Conservation (phyloP, 2,888 invertebrate species). For the Cataglyphis livida region DNA sequence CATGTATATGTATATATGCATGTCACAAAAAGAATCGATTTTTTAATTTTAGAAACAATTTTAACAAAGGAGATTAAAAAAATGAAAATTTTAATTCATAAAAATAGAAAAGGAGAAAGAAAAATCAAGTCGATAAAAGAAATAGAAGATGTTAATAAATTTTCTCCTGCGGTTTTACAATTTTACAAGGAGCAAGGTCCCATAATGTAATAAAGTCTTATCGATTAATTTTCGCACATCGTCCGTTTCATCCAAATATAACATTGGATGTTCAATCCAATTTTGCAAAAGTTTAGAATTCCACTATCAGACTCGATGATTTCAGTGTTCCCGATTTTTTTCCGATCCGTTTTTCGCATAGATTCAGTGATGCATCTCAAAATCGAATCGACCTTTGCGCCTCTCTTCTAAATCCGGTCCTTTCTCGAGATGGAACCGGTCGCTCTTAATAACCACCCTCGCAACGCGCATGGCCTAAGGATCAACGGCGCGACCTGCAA, state of each 20-base stretch:
- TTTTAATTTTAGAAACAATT: neutral
- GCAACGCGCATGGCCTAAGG: slow-evolving; percentile 82
- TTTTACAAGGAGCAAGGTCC: too few species aligned
- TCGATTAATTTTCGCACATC: neutral
- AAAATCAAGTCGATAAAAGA: too few species aligned
- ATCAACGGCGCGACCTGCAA: slow-evolving; percentile 81
- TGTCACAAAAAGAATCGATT: neutral
- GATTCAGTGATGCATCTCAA: slow-evolving; percentile 49
- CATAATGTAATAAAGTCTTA: neutral
- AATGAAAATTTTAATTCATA: neutral
- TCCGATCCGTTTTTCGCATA: slow-evolving; percentile 7
- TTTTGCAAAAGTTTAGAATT: neutral
- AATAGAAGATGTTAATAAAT: neutral
- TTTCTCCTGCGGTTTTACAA: neutral
- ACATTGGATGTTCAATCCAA: neutral
- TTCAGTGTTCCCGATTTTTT: neutral
- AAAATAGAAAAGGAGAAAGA: neutral
- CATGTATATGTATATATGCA: too few species aligned
- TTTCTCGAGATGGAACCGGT: slow-evolving; percentile 80
- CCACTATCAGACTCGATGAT: neutral
- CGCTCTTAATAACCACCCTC: slow-evolving; percentile 84
- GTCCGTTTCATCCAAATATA: neutral
- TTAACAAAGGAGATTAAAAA: neutral
- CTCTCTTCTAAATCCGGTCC: slow-evolving; percentile 58
- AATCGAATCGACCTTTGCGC: slow-evolving; percentile 55